Evolutionary conservation across 2,797 vertebrate species (phyloP), one percentile per base, ranked within the genome.

Genomic region (Rhinella marina): DNA sequence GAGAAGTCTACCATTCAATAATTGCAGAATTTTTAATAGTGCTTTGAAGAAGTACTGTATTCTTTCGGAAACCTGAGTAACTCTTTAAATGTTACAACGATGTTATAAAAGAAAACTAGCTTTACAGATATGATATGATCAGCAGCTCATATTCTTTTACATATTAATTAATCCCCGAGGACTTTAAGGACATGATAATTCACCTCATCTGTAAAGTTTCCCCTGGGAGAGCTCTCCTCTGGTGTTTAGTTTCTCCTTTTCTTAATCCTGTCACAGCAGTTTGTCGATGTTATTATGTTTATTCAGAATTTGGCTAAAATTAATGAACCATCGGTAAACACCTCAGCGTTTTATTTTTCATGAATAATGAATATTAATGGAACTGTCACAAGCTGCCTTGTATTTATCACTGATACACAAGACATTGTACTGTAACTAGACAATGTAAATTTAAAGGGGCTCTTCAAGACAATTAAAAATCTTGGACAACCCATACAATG

Each of bases 291-390:
- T 91, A 95, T 94, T 93, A 91, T 8, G 52, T 93, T 93, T 91
- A 92, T 91, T 90, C 80, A 89, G 91, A 93, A 93, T 94, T 94
- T 93, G 93, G 93, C 92, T 90, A 92, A 93, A 93, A 92, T 91
- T 93, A 94, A 95, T 92, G 93, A 94, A 93, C 91, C 93, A 90
- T 79, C 82, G 91, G 92, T 90, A 93, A 94, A 94, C 94, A 94
- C 89, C 93, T 92, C 93, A 92, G 91, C 87, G 0, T 91, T 93
- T 92, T 91, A 91, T 90, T 89, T 89, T 90, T 89, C 56, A 59
- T 84, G 92, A 90, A 91, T 94, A 92, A 95, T 91, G 92, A 94
- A 93, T 93, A 95, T 94, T 93, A 94, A 95, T 94, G 92, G 90
- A 64, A 87, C 92, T 93, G 93, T 92, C 93, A 93, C 54, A 88